These are phyloP conservation scores for Podarcis muralis DNA, from an alignment of 2,113 vertebrate species.

Conservation along the genomic window DNA sequence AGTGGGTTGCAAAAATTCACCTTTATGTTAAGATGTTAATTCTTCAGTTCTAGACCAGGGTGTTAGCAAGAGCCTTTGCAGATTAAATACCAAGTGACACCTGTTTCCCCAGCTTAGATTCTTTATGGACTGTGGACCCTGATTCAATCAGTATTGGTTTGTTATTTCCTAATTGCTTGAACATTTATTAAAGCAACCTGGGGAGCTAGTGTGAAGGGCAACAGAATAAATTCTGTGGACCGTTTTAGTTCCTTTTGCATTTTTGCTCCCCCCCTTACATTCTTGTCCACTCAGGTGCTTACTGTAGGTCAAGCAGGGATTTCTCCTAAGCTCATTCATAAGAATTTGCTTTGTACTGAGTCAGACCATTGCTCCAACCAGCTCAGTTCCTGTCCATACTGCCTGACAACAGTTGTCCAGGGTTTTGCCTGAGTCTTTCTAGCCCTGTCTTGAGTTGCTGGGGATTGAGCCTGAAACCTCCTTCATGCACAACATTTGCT, in stretches of 20 bases:
- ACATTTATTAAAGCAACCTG: background rate
- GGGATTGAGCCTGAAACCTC: too few species aligned
- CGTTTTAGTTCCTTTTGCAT: too few species aligned
- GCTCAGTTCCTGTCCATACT: background rate
- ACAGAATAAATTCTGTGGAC: too few species aligned
- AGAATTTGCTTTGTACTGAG: background rate
- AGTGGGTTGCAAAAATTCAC: slow-evolving; percentile 9
- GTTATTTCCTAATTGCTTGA: background rate
- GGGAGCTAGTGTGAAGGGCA: background rate
- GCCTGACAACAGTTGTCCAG: too few species aligned
- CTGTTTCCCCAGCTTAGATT: slow-evolving; percentile 20
- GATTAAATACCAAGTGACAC: slow-evolving; percentile 2
- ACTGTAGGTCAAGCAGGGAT: background rate
- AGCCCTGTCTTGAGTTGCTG: too few species aligned
- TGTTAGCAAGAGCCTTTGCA: background rate
- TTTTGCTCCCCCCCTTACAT: background rate
- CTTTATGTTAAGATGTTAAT: slow-evolving; percentile 10
- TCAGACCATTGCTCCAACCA: background rate
- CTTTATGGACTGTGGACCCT: background rate
- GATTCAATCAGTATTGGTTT: rapidly evolving
- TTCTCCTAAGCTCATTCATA: background rate
- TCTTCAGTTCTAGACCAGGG: background rate
- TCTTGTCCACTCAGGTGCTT: background rate
- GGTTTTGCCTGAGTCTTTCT: background rate
- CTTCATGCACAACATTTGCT: too few species aligned